These are phyloP conservation scores for Cephus sareptanus DNA, from an alignment of 2,888 invertebrate genomes.

Conservation along the genomic window DNA sequence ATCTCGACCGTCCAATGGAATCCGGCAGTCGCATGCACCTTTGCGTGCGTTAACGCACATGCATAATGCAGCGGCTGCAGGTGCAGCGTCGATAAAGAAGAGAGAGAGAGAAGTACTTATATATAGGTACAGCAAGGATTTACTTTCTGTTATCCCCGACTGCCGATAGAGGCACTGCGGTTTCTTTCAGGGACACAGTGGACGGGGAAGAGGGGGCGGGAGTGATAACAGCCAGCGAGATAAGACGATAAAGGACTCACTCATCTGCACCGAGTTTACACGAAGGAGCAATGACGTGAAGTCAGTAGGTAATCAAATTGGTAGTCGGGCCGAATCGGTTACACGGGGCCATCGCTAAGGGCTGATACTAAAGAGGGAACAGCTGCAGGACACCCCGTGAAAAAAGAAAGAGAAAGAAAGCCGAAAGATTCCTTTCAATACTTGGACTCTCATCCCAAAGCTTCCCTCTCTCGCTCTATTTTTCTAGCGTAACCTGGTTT, in stretches of 20 bases:
- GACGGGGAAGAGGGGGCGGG: background rate
- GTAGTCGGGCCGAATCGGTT: background rate
- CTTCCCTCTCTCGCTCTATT: conserved; percentile 22
- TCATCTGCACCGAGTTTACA: background rate
- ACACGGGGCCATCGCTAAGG: background rate
- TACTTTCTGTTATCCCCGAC: background rate
- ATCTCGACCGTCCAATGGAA: background rate
- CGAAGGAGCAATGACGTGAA: background rate
- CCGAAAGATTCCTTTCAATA: conserved; percentile 29
- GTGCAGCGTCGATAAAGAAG: background rate
- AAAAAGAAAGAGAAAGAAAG: background rate
- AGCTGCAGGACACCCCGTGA: conserved; percentile 51
- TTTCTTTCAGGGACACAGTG: background rate
- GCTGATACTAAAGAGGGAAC: conserved; percentile 31
- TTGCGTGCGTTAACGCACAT: background rate
- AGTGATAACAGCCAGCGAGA: background rate
- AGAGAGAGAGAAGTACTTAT: background rate
- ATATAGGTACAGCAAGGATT: background rate
- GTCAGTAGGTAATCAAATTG: background rate
- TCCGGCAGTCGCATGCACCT: background rate
- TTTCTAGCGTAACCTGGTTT: conserved; percentile 20
- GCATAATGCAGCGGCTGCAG: background rate
- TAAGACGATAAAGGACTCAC: background rate
- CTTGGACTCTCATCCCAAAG: conserved; percentile 49
- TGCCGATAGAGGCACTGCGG: background rate